These are phyloP conservation scores for Cecidostiba fungosa DNA, from an alignment of 2,888 invertebrate genomes.

Conservation along the genomic window DNA sequence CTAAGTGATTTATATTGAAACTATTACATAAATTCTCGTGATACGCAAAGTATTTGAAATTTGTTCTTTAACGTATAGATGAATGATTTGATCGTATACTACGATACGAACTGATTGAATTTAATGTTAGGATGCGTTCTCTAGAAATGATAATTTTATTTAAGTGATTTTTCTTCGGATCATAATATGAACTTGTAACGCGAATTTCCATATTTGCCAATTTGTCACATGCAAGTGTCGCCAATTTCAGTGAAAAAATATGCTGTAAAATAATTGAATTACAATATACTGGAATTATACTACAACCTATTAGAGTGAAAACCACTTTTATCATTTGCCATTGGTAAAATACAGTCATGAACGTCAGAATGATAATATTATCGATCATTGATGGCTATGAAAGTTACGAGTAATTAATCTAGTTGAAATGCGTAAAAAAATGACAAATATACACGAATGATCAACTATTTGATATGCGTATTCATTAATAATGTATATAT, in stretches of 20 bases:
- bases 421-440: too few species aligned
- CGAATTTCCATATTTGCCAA: not conserved
- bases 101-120: not conserved
- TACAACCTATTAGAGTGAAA: not conserved
- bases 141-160: not conserved
- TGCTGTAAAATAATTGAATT: not conserved
- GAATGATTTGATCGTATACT: not conserved
- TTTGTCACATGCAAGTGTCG: not conserved
- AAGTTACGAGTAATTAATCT: too few species aligned
- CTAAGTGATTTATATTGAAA: not conserved
- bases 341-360: not conserved
- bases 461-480: not conserved
- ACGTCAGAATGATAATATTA: not conserved
- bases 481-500: not conserved
- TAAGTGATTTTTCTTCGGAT: not conserved
- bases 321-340: not conserved
- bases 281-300: not conserved
- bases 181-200: too few species aligned
- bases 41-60: constrained; percentile 12
- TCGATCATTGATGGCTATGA: too few species aligned
- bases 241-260: not conserved
- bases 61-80: not conserved
- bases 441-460: too few species aligned
- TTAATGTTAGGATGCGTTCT: not conserved
- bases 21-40: constrained; percentile 8